Conservation (phyloP, 2,113 vertebrate species). For the Gymnarchus niloticus region DNA sequence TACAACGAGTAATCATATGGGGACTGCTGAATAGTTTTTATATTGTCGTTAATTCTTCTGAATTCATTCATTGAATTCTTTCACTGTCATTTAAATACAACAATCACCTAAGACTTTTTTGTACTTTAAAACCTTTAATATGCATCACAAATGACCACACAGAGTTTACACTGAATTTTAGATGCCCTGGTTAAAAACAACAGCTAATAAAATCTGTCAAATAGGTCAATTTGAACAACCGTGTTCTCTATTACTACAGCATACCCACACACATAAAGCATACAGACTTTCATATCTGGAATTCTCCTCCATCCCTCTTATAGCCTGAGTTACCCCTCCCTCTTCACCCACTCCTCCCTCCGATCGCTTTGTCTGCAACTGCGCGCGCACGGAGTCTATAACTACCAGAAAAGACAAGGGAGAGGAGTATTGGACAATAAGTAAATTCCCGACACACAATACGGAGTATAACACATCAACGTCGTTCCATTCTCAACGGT, state of each 20-base stretch:
- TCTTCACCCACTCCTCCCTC: constrained; percentile 47
- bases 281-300: constrained; percentile 23
- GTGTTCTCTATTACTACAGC: not conserved
- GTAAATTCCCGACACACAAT: constrained; percentile 36
- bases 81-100: not conserved
- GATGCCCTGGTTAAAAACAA: not conserved
- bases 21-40: not conserved
- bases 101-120: not conserved
- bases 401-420: constrained; percentile 43
- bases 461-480: constrained; percentile 41
- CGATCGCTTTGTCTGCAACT: constrained; percentile 52
- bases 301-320: constrained; percentile 12
- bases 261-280: not conserved
- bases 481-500: constrained; percentile 30
- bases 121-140: not conserved
- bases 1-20: not conserved
- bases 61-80: not conserved
- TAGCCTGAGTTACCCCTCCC: constrained; percentile 16
- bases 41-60: not conserved
- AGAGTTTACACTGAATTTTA: not conserved
- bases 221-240: not conserved
- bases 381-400: constrained; percentile 46
- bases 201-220: not conserved
- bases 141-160: not conserved
- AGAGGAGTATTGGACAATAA: constrained; percentile 20